Base-by-base conservation (phyloP, 1,140 invertebrate genomes). In the Drosophila pectinifera region DNA sequence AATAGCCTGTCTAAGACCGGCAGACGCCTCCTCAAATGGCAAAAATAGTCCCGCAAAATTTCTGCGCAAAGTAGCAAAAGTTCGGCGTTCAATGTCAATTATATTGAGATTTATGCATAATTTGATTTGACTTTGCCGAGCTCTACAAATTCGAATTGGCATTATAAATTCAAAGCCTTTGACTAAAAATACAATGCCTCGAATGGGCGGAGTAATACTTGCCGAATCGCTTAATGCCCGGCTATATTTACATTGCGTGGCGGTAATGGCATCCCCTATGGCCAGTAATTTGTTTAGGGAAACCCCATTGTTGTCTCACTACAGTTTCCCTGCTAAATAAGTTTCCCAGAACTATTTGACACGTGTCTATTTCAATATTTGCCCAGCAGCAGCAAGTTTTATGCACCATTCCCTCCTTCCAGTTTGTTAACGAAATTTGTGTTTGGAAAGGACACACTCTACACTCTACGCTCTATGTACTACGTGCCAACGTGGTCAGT, bases 81-180 rank as follows among this genome's bases (percentile, higher is more conserved):
- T 85, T 85, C 80, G 58, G 45, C 81, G 57, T 61, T 78, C 54
- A 77, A 77, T 69, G 64, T 69, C 74, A 78, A 78, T 78, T 78
- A 78, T 70, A 78, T 78, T 70, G 51, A 78, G 72, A 77, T 70
- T 88, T 88, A 89, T 88, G 80, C 63, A 86, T 83, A 86, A 86
- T 88, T 86, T 49, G 74, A 74, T 46, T 58, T 41, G 56, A 64
- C 46, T 80, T 69, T 55, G 38, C 39, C 22, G 41, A 18, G 41
- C 59, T 43, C 54, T 36, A 20, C 49, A 41, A 48, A 46, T 56
- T 63, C 42, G 38, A 67, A 63, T 51, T 34, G 38, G 36, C 24
- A 73, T 82, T 82, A 73, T 39, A 63, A 82, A 78, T 73, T 56
- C 62, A 56, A 73, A 68, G 57, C 53, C 61, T 54, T 36, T 38